Percentiles rank a stretch among this genome's conserved stretches.
Conservation (phyloP, 2,113 vertebrate genomes). For the Micronycteris hirsuta region DNA sequence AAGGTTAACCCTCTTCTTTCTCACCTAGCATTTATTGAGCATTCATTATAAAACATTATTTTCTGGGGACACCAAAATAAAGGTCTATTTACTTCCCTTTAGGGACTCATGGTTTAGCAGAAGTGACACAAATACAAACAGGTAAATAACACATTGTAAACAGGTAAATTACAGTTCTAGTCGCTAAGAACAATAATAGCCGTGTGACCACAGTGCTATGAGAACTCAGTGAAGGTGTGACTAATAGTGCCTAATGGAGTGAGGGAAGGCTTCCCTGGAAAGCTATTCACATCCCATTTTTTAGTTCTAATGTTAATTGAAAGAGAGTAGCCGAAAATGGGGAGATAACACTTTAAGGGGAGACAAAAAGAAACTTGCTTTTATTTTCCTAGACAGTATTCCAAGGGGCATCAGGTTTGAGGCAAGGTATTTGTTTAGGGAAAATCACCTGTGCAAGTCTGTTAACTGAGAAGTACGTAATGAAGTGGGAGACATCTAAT, state of each 20-base stretch:
- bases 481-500: not conserved
- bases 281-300: not conserved
- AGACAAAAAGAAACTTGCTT: not conserved
- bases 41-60: not conserved
- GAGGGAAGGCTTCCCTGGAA: not conserved
- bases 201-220: not conserved
- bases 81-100: constrained; percentile 37
- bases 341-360: constrained; percentile 15
- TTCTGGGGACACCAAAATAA: constrained; percentile 27
- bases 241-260: not conserved
- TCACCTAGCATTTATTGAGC: not conserved
- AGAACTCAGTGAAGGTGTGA: not conserved
- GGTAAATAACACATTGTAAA: constrained; percentile 27
- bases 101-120: not conserved
- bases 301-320: constrained; percentile 22
- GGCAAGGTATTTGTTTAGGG: constrained; percentile 4
- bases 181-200: not conserved
- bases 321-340: constrained; percentile 34
- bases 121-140: constrained; percentile 25
- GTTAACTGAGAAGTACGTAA: not conserved
- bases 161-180: constrained; percentile 5
- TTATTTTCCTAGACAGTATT: constrained; percentile 38
- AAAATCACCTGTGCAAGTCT: not conserved
- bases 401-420: not conserved
- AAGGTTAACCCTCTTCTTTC: not conserved